phyloP scores from a whole-genome alignment of 2,113 vertebrate species.

The Brachypteracias leptosomus region DNA sequence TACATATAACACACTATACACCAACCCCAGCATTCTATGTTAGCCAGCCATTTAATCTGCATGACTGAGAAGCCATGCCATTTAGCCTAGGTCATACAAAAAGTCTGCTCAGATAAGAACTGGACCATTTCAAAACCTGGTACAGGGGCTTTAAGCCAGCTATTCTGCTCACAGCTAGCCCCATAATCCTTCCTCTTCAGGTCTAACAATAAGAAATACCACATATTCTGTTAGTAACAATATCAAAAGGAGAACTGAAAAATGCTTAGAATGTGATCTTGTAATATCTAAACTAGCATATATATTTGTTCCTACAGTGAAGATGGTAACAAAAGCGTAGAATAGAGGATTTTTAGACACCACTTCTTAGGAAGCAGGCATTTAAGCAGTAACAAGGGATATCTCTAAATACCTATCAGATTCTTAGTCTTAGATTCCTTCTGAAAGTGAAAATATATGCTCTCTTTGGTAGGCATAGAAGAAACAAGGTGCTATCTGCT shows the following conservation, averaged over 20 bases:
- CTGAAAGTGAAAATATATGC: no score
- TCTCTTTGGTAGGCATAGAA: not conserved
- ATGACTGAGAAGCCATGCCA: not conserved
- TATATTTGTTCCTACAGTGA: not conserved
- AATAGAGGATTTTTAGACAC: not conserved
- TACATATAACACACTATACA: not conserved
- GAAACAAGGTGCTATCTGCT: not conserved
- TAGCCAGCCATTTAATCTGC: not conserved
- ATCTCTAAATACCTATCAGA: not conserved
- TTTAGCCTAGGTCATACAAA: not conserved
- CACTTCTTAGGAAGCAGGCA: not conserved
- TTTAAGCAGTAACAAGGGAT: not conserved
- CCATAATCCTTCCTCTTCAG: not conserved
- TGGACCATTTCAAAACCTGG: not conserved
- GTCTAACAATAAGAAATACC: not conserved
- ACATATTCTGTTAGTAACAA: not conserved
- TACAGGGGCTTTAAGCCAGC: not conserved
- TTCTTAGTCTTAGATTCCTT: not conserved
- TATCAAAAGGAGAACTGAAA: not conserved
- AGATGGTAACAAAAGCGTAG: not conserved
- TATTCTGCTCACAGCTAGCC: not conserved
- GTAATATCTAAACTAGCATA: not conserved
- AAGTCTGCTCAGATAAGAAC: not conserved
- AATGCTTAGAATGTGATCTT: not conserved
- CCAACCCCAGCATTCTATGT: not conserved